These are phyloP conservation scores for Picathartes gymnocephalus DNA, from an alignment of 2,113 vertebrate genomes.

Conservation along the genomic window DNA sequence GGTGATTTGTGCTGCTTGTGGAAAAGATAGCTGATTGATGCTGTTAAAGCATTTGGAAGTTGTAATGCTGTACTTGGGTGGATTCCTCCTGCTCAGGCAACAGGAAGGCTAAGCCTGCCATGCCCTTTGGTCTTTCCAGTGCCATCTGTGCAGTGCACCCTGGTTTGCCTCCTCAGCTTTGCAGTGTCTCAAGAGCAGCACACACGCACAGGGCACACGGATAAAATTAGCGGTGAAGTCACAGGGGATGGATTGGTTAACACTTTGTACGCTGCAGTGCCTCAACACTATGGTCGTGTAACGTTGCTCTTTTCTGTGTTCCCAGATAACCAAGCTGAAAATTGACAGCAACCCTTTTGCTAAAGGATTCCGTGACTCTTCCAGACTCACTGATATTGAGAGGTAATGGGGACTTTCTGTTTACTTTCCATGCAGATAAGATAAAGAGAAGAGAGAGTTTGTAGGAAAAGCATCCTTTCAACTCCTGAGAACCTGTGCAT, in stretches of 20 bases:
- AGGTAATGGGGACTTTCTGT: constrained; percentile 90
- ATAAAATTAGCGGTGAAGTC: background rate
- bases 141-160: background rate
- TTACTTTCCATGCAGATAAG: constrained; percentile 68
- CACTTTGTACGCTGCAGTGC: background rate
- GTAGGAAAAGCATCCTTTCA: constrained; percentile 55
- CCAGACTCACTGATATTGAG: constrained; percentile 97
- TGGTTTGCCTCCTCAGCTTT: background rate
- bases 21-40: background rate
- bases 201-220: background rate
- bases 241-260: background rate
- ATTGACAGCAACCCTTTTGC: constrained; percentile 99
- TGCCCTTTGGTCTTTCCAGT: background rate
- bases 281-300: background rate
- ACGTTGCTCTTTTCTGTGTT: constrained; percentile 45
- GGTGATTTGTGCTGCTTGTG: background rate
- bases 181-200: background rate
- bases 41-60: background rate
- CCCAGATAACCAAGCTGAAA: constrained; percentile 98
- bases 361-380: constrained; percentile 99
- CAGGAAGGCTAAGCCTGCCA: background rate
- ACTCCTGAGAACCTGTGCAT: constrained; percentile 13
- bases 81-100: background rate
- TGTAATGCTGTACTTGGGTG: background rate
- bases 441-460: constrained; percentile 61